Conservation (phyloP, 1,140 invertebrate species). For the Drosophila ambigua region DNA sequence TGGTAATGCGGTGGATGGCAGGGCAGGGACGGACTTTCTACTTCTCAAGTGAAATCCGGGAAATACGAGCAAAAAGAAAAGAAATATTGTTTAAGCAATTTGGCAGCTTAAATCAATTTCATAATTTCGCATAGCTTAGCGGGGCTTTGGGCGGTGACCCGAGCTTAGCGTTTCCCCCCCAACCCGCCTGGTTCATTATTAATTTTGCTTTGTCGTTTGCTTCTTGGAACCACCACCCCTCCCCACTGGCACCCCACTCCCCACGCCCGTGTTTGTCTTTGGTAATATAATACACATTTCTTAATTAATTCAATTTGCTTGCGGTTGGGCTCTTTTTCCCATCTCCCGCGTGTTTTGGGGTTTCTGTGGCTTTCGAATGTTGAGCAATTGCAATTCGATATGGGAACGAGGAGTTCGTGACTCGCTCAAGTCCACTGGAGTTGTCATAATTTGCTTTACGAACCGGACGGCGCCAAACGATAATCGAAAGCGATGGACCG, state of each 20-base stretch:
- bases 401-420: slow-evolving; percentile 37
- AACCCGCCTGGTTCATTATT: slow-evolving; percentile 23
- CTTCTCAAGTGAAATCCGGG: slow-evolving; percentile 25
- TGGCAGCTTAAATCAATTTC: slow-evolving; percentile 72
- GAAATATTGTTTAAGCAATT: slow-evolving; percentile 54
- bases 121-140: slow-evolving; percentile 63
- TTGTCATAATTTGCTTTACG: slow-evolving; percentile 30
- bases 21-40: slow-evolving; percentile 10
- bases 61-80: background rate
- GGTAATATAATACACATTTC: slow-evolving; percentile 71
- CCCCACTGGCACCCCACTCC: background rate
- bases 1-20: background rate
- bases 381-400: slow-evolving; percentile 65
- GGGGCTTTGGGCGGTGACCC: slow-evolving; percentile 12
- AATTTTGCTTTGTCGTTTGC: slow-evolving; percentile 26
- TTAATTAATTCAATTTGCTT: slow-evolving; percentile 73
- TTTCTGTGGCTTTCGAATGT: slow-evolving; percentile 41
- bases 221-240: background rate
- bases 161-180: slow-evolving; percentile 15
- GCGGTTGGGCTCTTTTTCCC: slow-evolving; percentile 20
- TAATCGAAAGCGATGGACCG: slow-evolving; percentile 18
- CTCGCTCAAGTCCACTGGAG: slow-evolving; percentile 24
- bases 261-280: slow-evolving; percentile 23
- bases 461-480: background rate
- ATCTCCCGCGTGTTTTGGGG: slow-evolving; percentile 1